Conservation (phyloP, 23 tunicate species). For the Oikopleura dioica region DNA sequence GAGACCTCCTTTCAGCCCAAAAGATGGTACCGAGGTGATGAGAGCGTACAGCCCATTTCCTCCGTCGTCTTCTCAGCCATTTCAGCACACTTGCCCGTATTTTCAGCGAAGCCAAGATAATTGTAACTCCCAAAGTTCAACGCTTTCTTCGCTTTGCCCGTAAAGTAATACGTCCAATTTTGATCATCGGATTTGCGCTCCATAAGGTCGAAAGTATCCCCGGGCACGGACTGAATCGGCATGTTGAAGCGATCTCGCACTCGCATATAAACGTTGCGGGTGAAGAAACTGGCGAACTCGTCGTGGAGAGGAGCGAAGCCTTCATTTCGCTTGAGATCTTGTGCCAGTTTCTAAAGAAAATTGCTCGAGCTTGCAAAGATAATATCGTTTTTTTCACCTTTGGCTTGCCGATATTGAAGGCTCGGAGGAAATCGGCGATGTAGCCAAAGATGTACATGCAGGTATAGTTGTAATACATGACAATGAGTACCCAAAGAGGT, state of each 20-base stretch:
- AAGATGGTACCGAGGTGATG: too few relatives aligned
- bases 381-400: too few relatives aligned
- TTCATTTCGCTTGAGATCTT: too few relatives aligned
- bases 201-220: slow-evolving; percentile 44
- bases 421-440: neutral
- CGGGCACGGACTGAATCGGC: slow-evolving; percentile 93
- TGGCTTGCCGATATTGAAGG: slow-evolving; percentile 3
- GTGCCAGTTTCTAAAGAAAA: too few relatives aligned
- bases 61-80: slow-evolving; percentile 37
- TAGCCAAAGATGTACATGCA: neutral
- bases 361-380: too few relatives aligned
- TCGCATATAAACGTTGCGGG: slow-evolving; percentile 68
- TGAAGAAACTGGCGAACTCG: slow-evolving; percentile 79
- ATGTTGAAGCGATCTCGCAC: slow-evolving; percentile 68
- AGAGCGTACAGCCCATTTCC: neutral
- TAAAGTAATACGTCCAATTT: slow-evolving; percentile 57
- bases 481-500: slow-evolving; percentile 12
- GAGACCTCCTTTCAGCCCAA: neutral
- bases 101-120: slow-evolving; percentile 94
- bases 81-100: slow-evolving; percentile 68
- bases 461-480: neutral
- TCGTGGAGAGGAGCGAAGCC: slow-evolving; percentile 84
- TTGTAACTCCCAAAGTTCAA: slow-evolving; percentile 88
- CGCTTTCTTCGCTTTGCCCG: slow-evolving; percentile 50
- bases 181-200: slow-evolving; percentile 45